These are phyloP conservation scores for Deilephila porcellus DNA, from an alignment of 2,888 invertebrate species.

Conservation along the genomic window DNA sequence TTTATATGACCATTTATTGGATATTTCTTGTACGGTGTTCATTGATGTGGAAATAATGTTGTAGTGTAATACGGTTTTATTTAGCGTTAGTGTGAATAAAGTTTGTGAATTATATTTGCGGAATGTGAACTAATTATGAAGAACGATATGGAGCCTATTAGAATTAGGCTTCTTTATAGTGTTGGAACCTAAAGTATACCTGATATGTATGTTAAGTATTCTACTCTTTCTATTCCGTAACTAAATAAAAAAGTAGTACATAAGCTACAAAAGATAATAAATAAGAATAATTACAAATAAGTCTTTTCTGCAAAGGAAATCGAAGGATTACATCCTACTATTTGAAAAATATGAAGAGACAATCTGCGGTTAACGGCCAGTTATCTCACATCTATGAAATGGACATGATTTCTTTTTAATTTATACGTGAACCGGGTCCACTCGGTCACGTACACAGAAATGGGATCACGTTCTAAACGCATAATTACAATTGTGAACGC, in stretches of 20 bases:
- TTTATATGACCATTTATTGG: slow-evolving; percentile 16
- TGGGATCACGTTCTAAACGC: slow-evolving; percentile 79
- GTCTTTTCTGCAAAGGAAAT: background rate
- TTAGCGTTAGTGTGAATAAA: background rate
- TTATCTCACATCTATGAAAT: slow-evolving; percentile 49
- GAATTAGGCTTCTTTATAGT: too few species aligned
- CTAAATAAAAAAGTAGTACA: too few species aligned
- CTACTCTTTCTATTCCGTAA: too few species aligned
- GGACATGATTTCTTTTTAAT: slow-evolving; percentile 50
- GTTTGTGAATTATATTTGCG: background rate
- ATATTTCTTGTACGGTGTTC: background rate
- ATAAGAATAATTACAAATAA: too few species aligned
- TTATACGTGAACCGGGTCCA: slow-evolving; percentile 57
- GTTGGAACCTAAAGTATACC: too few species aligned
- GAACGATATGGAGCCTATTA: too few species aligned
- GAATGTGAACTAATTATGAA: background rate
- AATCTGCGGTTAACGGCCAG: slow-evolving; percentile 37
- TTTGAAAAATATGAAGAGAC: slow-evolving; percentile 24
- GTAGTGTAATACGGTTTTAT: background rate
- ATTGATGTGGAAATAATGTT: background rate
- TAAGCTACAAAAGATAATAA: too few species aligned
- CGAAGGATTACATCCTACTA: background rate
- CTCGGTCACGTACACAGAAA: slow-evolving; percentile 71
- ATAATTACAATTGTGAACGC: slow-evolving; percentile 71
- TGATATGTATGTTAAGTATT: too few species aligned